Conservation (phyloP, 2,888 invertebrate species). For the Steinernema scapterisci region DNA sequence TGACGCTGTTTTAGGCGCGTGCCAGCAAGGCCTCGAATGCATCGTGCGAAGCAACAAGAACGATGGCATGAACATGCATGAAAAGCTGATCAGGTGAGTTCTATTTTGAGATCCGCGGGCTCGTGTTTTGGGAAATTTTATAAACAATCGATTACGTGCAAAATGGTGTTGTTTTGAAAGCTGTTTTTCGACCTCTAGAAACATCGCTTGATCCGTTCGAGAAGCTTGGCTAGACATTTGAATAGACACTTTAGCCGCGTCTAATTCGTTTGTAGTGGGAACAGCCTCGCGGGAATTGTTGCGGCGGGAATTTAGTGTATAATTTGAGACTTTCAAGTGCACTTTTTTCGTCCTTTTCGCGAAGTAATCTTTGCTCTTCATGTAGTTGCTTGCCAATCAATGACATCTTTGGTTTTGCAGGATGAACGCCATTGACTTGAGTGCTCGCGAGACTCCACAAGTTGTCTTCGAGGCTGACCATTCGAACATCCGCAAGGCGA, state of each 20-base stretch:
- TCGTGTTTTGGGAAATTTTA: background rate
- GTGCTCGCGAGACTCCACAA: slow-evolving; percentile 44
- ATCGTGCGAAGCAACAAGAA: slow-evolving; percentile 31
- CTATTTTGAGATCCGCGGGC: background rate
- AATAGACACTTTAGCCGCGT: background rate
- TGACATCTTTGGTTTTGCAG: slow-evolving; percentile 34
- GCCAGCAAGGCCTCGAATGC: slow-evolving; percentile 43
- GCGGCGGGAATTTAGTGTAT: background rate
- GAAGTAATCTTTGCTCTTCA: no score
- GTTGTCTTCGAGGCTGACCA: slow-evolving; percentile 48
- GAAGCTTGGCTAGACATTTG: no score
- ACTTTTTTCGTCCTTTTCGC: background rate
- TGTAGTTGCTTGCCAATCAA: background rate
- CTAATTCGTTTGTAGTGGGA: no score
- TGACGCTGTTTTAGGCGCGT: slow-evolving; percentile 37
- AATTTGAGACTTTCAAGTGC: background rate
- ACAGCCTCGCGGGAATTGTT: no score
- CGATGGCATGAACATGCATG: slow-evolving; percentile 21
- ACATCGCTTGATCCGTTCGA: no score
- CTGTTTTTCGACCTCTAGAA: background rate
- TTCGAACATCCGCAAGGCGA: slow-evolving; percentile 41
- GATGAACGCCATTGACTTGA: slow-evolving; percentile 40
- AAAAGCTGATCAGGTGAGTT: slow-evolving; percentile 38
- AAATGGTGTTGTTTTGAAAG: background rate
- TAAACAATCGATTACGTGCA: slow-evolving; percentile 12